Conservation (phyloP, 2,888 invertebrate genomes). For the Zaprionus lineosus region DNA sequence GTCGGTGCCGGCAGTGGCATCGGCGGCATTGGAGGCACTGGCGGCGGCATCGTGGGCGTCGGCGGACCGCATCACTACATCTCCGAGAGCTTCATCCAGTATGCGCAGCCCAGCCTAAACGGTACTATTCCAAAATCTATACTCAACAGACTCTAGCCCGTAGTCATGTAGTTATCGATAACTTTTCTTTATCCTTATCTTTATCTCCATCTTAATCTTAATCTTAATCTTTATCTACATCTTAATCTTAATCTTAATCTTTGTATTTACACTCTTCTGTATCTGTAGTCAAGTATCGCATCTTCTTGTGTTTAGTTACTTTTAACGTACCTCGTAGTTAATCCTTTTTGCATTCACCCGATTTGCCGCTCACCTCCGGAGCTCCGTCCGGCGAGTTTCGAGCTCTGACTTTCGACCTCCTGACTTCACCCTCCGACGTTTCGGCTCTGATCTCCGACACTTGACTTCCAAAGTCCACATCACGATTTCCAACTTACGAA, state of each 20-base stretch:
- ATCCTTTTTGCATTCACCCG: slow-evolving; percentile 38
- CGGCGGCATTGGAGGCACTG: slow-evolving; percentile 18
- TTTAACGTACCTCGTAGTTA: too few species aligned
- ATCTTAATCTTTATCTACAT: too few species aligned
- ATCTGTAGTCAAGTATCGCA: too few species aligned
- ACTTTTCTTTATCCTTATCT: too few species aligned
- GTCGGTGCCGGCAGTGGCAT: slow-evolving; percentile 18
- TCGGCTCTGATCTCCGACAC: too few species aligned
- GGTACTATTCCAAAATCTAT: slow-evolving; percentile 83
- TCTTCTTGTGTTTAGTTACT: slow-evolving; percentile 30
- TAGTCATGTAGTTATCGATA: slow-evolving; percentile 32
- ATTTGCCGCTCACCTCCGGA: slow-evolving; percentile 48
- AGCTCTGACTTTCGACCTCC: too few species aligned
- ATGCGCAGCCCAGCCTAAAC: slow-evolving; percentile 83
- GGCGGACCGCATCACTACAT: slow-evolving; percentile 82
- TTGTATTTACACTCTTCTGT: too few species aligned
- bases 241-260: too few species aligned
- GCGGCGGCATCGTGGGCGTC: slow-evolving; percentile 57
- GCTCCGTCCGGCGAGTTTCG: slow-evolving; percentile 38
- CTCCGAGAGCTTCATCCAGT: slow-evolving; percentile 83
- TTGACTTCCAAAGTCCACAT: too few species aligned
- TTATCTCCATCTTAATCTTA: too few species aligned
- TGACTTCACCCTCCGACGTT: too few species aligned
- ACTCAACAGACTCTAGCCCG: slow-evolving; percentile 80
- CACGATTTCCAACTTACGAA: too few species aligned